These are phyloP conservation scores for Cyprinodon brontotheroides DNA, from an alignment of 2,113 vertebrate species.

Conservation along the genomic window DNA sequence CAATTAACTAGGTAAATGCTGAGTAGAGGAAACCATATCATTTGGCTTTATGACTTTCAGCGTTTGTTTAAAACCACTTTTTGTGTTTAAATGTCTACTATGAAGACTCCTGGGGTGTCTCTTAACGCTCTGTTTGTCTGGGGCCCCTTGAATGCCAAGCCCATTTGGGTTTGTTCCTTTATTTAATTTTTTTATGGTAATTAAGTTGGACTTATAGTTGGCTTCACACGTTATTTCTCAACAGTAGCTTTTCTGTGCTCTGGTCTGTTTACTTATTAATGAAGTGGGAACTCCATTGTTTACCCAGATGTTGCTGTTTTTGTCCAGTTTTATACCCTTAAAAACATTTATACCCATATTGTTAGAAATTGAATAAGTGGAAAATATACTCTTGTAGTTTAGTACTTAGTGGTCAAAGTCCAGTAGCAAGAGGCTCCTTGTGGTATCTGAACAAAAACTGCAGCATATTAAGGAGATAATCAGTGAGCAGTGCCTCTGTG, in stretches of 20 bases:
- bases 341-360: not conserved
- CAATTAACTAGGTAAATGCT: not conserved
- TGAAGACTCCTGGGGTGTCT: not conserved
- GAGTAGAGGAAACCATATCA: not conserved
- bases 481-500: too few species aligned
- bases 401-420: not conserved
- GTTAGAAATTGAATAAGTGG: not conserved
- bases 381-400: not conserved
- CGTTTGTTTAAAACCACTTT: constrained; percentile 1
- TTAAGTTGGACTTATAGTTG: not conserved
- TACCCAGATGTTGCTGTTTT: not conserved
- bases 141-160: too few species aligned
- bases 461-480: too few species aligned
- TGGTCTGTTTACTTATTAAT: too few species aligned
- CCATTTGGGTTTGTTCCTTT: not conserved
- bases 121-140: not conserved
- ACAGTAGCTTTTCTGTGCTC: too few species aligned
- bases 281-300: not conserved
- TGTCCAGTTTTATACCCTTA: not conserved
- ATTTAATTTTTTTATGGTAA: not conserved
- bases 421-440: not conserved
- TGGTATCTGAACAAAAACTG: not conserved
- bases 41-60: not conserved
- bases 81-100: not conserved
- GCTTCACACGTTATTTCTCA: not conserved